Evolutionary conservation across 92 coral and sea anemone species (phyloP).

Genomic region (Siderastrea siderea): DNA sequence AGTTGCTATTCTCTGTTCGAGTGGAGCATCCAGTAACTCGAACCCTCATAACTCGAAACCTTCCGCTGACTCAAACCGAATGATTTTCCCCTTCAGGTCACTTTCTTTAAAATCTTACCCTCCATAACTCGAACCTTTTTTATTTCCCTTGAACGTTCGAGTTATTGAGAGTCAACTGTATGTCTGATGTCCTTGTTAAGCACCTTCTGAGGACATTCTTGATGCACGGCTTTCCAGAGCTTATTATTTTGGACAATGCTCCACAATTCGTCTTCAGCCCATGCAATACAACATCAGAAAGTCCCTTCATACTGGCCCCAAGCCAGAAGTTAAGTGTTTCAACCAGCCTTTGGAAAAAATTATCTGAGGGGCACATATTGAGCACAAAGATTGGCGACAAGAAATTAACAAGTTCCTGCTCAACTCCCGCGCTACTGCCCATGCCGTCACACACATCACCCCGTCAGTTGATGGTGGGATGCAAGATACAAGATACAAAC

Average conservation of each 20-base stretch:
- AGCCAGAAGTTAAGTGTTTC: slow-evolving; percentile 17
- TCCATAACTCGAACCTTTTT: too few species aligned
- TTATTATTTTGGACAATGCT: slow-evolving; percentile 22
- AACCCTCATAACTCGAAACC: too few species aligned
- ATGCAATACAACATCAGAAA: too few species aligned
- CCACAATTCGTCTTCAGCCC: slow-evolving; percentile 3
- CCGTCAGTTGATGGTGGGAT: too few species aligned
- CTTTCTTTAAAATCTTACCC: too few species aligned
- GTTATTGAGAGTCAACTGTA: too few species aligned
- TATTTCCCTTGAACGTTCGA: too few species aligned
- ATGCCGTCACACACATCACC: slow-evolving; percentile 7
- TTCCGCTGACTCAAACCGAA: too few species aligned
- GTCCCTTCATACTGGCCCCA: slow-evolving; percentile 9
- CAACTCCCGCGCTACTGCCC: not conserved
- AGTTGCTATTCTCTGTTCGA: not conserved
- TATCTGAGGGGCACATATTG: slow-evolving; percentile 6
- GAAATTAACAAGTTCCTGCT: slow-evolving; percentile 11
- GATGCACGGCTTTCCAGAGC: not conserved
- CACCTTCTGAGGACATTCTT: not conserved
- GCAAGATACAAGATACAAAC: too few species aligned
- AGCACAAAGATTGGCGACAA: slow-evolving; percentile 23
- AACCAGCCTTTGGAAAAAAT: slow-evolving; percentile 8
- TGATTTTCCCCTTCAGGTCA: too few species aligned
- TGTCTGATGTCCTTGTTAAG: not conserved
- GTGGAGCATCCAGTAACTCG: too few species aligned